Percentiles rank a stretch among this genome's conserved stretches.
Conservation (phyloP, 2,113 vertebrate species). For the Serranochromis macrocephalus region DNA sequence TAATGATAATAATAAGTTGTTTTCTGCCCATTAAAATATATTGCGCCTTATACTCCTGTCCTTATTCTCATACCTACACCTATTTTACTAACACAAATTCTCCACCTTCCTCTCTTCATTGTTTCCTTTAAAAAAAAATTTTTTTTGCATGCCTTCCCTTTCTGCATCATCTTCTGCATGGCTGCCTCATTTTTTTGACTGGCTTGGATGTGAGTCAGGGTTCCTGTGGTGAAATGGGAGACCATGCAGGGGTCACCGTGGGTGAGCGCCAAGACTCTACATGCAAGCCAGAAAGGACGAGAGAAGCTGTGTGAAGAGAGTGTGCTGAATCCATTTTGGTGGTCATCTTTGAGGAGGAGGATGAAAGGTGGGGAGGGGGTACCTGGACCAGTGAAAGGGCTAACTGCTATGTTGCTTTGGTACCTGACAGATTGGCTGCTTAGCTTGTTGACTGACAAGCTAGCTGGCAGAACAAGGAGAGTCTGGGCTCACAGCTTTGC, state of each 20-base stretch:
- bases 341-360: background rate
- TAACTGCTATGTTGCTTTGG: background rate
- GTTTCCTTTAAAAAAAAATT: fast-evolving
- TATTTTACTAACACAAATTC: background rate
- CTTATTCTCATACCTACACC: background rate
- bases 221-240: constrained; percentile 45
- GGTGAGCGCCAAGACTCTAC: background rate
- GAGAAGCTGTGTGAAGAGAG: background rate
- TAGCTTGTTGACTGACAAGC: constrained; percentile 15
- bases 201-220: constrained; percentile 42
- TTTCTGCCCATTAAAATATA: background rate
- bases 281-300: background rate
- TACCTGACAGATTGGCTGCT: background rate
- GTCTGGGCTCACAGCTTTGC: background rate
- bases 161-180: constrained; percentile 41
- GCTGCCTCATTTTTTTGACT: constrained; percentile 49
- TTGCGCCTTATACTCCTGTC: background rate
- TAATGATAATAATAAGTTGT: background rate
- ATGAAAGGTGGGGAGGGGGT: background rate
- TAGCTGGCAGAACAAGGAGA: constrained; percentile 12
- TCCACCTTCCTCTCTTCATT: background rate
- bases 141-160: constrained; percentile 7
- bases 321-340: background rate
- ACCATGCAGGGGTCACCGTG: background rate
- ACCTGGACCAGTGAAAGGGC: background rate